Evolutionary conservation across 2,797 vertebrate species (phyloP).

Genomic region (Iguana delicatissima): DNA sequence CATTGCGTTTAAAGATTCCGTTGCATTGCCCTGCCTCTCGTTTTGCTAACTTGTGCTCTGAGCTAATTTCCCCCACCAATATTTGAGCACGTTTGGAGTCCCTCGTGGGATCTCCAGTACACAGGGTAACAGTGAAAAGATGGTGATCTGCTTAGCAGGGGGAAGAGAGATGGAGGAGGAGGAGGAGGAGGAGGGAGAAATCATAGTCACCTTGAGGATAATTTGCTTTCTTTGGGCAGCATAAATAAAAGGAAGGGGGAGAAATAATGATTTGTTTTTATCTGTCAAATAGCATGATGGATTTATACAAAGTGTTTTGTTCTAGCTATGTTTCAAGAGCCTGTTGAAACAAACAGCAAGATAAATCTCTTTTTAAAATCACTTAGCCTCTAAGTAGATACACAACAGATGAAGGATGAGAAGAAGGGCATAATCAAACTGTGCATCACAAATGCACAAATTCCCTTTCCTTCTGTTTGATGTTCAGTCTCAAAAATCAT

Average conservation of each 20-base stretch:
- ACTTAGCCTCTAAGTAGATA: constrained; percentile 21
- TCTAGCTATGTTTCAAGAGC: not conserved
- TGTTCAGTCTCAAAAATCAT: not conserved
- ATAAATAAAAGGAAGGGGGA: not conserved
- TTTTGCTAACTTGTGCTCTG: too few species aligned
- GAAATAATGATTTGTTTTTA: not conserved
- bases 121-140: too few species aligned
- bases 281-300: not conserved
- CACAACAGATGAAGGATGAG: constrained; percentile 25
- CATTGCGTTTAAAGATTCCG: too few species aligned
- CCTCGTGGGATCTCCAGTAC: too few species aligned
- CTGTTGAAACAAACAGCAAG: not conserved
- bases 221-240: not conserved
- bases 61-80: too few species aligned
- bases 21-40: too few species aligned
- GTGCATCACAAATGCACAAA: constrained; percentile 11
- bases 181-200: not conserved
- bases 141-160: too few species aligned
- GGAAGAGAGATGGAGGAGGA: too few species aligned
- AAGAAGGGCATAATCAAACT: constrained; percentile 14
- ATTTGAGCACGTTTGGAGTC: too few species aligned
- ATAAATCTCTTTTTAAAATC: constrained; percentile 27
- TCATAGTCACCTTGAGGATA: not conserved
- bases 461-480: constrained; percentile 25
- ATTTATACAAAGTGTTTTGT: not conserved